These are phyloP conservation scores for Mustela lutreola DNA, from an alignment of 2,113 vertebrate species.

Conservation along the genomic window DNA sequence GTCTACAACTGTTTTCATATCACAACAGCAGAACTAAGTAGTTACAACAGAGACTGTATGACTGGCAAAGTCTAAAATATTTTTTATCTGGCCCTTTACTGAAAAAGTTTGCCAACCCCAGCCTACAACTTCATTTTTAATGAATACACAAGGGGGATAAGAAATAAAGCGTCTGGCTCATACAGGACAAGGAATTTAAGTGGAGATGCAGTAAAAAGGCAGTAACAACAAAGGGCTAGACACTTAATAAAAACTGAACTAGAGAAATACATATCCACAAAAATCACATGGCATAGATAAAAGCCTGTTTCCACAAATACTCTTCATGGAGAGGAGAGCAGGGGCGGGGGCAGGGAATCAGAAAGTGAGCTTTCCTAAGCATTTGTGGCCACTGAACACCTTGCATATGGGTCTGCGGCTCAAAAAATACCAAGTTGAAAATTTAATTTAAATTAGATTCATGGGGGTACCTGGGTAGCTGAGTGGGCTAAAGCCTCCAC, in stretches of 20 bases:
- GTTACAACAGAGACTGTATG: neutral
- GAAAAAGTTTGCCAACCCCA: neutral
- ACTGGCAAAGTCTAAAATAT: neutral
- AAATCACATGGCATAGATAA: neutral
- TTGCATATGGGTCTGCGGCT: neutral
- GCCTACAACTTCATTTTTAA: conserved; percentile 51
- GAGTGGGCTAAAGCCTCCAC: too few relatives aligned
- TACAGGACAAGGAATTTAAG: neutral
- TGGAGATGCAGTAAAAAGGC: conserved; percentile 16
- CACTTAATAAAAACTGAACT: conserved; percentile 22
- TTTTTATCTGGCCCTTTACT: conserved; percentile 16
- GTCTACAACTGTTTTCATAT: neutral
- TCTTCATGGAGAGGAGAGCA: neutral
- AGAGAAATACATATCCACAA: conserved; percentile 1
- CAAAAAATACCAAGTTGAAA: neutral
- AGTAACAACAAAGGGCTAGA: conserved; percentile 10
- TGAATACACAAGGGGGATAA: conserved; percentile 49
- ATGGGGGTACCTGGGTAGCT: neutral
- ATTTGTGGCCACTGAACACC: neutral
- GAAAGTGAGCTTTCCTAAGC: neutral
- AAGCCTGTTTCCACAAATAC: neutral
- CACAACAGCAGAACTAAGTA: neutral
- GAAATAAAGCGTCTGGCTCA: conserved; percentile 48
- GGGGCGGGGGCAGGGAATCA: neutral
- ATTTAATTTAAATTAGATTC: neutral